Conservation (phyloP, 2,888 invertebrate species). For the Heliconius charithonia region DNA sequence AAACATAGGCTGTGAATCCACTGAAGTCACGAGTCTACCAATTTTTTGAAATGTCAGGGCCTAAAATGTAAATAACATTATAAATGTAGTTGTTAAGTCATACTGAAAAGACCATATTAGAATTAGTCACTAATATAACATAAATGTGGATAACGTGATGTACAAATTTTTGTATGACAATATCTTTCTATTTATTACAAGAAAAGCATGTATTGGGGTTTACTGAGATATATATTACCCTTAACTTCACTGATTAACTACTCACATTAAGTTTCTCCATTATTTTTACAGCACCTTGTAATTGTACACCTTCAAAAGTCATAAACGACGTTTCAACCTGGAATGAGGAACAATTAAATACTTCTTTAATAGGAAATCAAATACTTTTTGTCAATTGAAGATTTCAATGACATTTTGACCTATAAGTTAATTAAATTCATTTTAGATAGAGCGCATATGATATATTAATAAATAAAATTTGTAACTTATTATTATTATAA, state of each 20-base stretch:
- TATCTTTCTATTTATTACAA: neutral
- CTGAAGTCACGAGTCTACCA: constrained; percentile 94
- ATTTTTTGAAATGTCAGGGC: constrained; percentile 96
- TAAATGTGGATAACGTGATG: neutral
- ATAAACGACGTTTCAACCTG: constrained; percentile 96
- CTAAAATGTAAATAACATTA: constrained; percentile 78
- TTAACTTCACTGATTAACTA: constrained; percentile 47
- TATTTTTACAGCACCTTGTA: constrained; percentile 96
- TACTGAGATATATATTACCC: neutral
- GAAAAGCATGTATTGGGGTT: neutral
- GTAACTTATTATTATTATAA: neutral
- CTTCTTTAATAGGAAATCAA: neutral
- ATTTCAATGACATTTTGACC: neutral
- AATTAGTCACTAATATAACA: neutral
- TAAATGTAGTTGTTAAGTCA: neutral
- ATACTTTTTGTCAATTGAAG: neutral
- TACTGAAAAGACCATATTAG: neutral
- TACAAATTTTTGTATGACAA: neutral
- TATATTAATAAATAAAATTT: neutral
- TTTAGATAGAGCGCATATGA: neutral
- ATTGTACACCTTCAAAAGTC: constrained; percentile 97
- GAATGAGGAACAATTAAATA: constrained; percentile 52
- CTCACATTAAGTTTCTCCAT: constrained; percentile 97
- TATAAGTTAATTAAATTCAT: constrained; percentile 1
- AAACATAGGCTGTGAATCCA: constrained; percentile 99